Evolutionary conservation across 1,140 invertebrate genomes (phyloP), one percentile per base, ranked within the genome.

Genomic region (Atta texana): DNA sequence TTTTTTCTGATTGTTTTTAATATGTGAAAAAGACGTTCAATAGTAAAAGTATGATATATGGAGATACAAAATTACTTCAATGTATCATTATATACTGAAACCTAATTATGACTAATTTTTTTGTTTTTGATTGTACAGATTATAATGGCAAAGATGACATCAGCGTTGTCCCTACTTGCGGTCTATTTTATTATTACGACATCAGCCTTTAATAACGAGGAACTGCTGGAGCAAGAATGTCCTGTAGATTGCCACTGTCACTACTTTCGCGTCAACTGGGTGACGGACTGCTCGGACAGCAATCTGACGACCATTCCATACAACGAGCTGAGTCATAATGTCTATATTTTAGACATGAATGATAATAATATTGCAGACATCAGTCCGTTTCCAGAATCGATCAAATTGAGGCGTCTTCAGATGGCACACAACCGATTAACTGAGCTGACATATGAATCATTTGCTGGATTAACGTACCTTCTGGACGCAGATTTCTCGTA

Each of bases 231-330:
- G 87, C 94, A 97, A 88, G 96, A 97, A 88, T 97, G 97, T 90
- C 97, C 97, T 0, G 96, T 96, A 85, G 97, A 97, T 88, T 97
- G 97, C 91, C 97, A 97, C 92, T 97, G 97, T 92, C 96, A 97
- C 95, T 97, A 97, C 94, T 97, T 97, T 94, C 95, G 97, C 78
- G 96, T 97, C 92, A 97, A 97, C 93, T 97, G 97, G 97, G 97
- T 97, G 85, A 97, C 97, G 1, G 97, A 97, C 89, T 97, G 97
- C 90, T 97, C 97, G 0, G 97, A 97, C 90, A 97, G 97, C 93
- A 97, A 97, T 92, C 94, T 97, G n/a, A 97, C 97, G 2, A 95
- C 95, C 72, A 96, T 97, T 28, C 97, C 97, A 0, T 97, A 96
- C 91, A 95, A 96, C 31, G 96, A 97, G 85, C 95, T 97, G 51